phyloP scores from a whole-genome alignment of 2,888 invertebrate genomes.

The Plebejus argus region DNA sequence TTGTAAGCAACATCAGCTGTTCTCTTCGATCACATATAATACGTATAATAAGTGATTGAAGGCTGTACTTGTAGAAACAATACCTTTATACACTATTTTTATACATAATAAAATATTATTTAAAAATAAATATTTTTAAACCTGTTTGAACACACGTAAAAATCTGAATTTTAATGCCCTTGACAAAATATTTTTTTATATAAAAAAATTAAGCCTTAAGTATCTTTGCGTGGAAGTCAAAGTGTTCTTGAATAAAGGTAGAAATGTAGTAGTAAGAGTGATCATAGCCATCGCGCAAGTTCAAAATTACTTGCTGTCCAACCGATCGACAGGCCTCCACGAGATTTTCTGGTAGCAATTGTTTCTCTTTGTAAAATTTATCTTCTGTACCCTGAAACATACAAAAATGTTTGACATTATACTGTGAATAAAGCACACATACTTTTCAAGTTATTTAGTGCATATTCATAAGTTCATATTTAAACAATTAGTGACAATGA shows the following conservation, averaged over 20 bases:
- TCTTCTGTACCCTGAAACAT: constrained; percentile 88
- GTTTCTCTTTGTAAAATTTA: constrained; percentile 86
- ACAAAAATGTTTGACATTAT: not conserved
- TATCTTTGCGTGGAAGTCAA: constrained; percentile 92
- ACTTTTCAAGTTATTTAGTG: too few species aligned
- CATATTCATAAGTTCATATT: too few species aligned
- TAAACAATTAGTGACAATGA: not conserved
- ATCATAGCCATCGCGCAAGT: constrained; percentile 92
- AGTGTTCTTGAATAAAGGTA: constrained; percentile 95
- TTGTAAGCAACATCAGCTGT: not conserved
- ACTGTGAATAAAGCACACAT: not conserved
- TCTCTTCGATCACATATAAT: too few species aligned
- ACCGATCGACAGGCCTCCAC: constrained; percentile 85
- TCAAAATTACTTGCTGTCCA: constrained; percentile 85
- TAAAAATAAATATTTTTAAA: too few species aligned
- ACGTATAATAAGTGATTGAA: too few species aligned
- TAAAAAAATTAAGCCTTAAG: constrained; percentile 73
- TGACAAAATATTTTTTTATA: not conserved
- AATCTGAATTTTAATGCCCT: not conserved
- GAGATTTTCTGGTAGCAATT: constrained; percentile 92
- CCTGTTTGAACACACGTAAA: not conserved
- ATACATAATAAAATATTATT: not conserved
- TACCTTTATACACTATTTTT: not conserved
- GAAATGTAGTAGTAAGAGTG: constrained; percentile 97
- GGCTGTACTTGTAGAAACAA: not conserved